Conservation (phyloP, 2,888 invertebrate genomes). For the Ramazzottius varieornatus region DNA sequence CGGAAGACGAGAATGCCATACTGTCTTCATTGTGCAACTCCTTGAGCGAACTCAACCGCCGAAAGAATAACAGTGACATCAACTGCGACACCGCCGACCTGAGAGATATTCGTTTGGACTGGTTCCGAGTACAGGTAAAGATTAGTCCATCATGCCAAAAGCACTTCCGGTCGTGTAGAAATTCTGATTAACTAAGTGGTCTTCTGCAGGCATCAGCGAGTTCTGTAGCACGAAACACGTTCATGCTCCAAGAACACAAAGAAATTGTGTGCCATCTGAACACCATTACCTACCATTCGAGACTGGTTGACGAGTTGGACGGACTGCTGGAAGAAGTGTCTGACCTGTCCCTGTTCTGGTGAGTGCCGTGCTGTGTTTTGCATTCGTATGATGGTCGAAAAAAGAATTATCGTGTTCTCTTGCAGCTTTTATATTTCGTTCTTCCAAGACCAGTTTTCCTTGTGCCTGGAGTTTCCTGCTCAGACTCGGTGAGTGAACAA, state of each 20-base stretch:
- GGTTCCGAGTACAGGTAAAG: slow-evolving; percentile 62
- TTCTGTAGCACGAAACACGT: slow-evolving; percentile 17
- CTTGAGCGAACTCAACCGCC: slow-evolving; percentile 27
- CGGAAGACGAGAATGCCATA: slow-evolving; percentile 82
- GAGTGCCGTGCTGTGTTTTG: slow-evolving; percentile 10
- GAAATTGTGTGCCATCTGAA: slow-evolving; percentile 74
- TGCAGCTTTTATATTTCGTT: slow-evolving; percentile 64
- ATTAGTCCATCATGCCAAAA: too few species aligned
- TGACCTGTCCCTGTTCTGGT: slow-evolving; percentile 84
- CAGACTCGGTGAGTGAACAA: too few species aligned
- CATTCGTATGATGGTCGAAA: not conserved
- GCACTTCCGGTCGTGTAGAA: not conserved
- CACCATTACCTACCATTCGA: slow-evolving; percentile 80
- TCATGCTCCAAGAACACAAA: slow-evolving; percentile 46
- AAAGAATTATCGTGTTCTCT: slow-evolving; percentile 9
- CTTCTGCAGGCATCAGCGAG: slow-evolving; percentile 46
- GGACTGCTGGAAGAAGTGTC: slow-evolving; percentile 88
- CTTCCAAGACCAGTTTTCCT: slow-evolving; percentile 90
- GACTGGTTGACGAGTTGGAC: slow-evolving; percentile 90
- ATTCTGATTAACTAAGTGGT: not conserved
- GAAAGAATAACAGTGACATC: not conserved
- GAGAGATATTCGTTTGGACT: slow-evolving; percentile 72
- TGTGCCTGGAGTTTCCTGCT: slow-evolving; percentile 93
- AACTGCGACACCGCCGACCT: slow-evolving; percentile 35
- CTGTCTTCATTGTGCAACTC: slow-evolving; percentile 70